These are phyloP conservation scores for Podarcis muralis DNA, from an alignment of 2,113 vertebrate genomes.

Conservation along the genomic window DNA sequence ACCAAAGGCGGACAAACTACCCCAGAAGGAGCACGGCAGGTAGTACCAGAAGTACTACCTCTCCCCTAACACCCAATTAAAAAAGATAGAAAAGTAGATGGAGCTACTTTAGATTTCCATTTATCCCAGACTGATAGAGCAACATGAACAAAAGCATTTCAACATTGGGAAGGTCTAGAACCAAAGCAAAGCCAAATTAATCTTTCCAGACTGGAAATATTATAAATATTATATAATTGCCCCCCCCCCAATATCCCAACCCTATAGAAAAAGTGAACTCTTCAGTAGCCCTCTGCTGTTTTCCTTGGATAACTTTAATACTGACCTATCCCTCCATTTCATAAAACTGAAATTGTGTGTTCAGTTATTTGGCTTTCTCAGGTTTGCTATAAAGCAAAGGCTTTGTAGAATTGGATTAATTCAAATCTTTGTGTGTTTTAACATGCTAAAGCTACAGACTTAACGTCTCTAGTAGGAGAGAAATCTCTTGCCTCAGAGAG, in stretches of 20 bases:
- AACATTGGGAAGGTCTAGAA: neutral
- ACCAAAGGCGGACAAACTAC: too few species aligned
- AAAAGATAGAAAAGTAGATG: neutral
- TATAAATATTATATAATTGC: too few species aligned
- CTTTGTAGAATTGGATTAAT: neutral
- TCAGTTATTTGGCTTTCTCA: conserved; percentile 34
- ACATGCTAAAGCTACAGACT: neutral
- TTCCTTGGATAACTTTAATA: conserved; percentile 75
- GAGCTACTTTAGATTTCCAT: neutral
- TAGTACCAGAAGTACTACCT: too few species aligned
- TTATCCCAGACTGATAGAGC: neutral
- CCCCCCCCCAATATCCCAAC: neutral
- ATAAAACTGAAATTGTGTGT: conserved; percentile 63
- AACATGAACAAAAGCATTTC: neutral
- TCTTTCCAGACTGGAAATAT: neutral
- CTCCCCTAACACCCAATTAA: too few species aligned
- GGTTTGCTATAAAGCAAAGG: neutral
- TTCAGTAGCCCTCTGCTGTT: conserved; percentile 63
- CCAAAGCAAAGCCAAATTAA: neutral
- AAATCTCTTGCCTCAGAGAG: too few species aligned
- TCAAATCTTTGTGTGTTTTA: neutral
- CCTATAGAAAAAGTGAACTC: conserved; percentile 75
- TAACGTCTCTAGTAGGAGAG: neutral
- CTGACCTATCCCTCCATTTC: conserved; percentile 73
- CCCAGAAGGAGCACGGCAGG: too few species aligned